A percentile compares a stretch with the other conserved stretches of the same genome.
Conservation (phyloP, 2,888 invertebrate species). For the Dasypogon diadema region DNA sequence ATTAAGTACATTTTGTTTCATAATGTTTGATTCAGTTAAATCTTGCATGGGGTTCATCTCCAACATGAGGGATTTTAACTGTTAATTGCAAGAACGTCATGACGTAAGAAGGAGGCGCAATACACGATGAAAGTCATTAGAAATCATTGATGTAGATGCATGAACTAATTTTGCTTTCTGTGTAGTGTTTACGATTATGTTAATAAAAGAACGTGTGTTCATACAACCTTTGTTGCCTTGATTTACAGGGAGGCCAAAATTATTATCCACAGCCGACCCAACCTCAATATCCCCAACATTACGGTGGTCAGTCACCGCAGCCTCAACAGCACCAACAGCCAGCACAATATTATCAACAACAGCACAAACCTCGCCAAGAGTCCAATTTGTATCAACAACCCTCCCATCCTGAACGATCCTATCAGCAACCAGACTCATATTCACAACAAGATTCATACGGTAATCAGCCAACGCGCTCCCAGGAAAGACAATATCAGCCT, state of each 20-base stretch:
- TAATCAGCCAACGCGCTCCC: neutral
- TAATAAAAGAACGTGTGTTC: constrained; percentile 16
- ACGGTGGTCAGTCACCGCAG: constrained; percentile 41
- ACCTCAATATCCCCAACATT: constrained; percentile 69
- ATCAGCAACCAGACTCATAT: constrained; percentile 1
- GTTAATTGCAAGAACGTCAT: no score
- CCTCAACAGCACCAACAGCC: constrained; percentile 40
- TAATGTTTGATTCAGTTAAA: constrained; percentile 38
- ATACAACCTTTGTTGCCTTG: constrained; percentile 23
- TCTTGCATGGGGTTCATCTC: neutral
- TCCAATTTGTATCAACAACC: constrained; percentile 59
- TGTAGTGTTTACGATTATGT: constrained; percentile 21
- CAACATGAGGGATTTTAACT: neutral
- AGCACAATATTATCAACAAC: constrained; percentile 40
- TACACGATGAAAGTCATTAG: constrained; percentile 2
- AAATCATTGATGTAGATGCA: constrained; percentile 36
- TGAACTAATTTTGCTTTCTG: constrained; percentile 31
- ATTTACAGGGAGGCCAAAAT: constrained; percentile 61
- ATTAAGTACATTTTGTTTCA: constrained; percentile 40
- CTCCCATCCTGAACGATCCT: constrained; percentile 66
- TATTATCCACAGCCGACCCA: constrained; percentile 63
- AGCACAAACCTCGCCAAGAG: constrained; percentile 31
- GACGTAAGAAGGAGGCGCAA: neutral
- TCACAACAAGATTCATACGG: neutral
- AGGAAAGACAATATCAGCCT: neutral